Evolutionary conservation across 2,113 vertebrate genomes (phyloP).

Genomic region (Okapia johnstoni): DNA sequence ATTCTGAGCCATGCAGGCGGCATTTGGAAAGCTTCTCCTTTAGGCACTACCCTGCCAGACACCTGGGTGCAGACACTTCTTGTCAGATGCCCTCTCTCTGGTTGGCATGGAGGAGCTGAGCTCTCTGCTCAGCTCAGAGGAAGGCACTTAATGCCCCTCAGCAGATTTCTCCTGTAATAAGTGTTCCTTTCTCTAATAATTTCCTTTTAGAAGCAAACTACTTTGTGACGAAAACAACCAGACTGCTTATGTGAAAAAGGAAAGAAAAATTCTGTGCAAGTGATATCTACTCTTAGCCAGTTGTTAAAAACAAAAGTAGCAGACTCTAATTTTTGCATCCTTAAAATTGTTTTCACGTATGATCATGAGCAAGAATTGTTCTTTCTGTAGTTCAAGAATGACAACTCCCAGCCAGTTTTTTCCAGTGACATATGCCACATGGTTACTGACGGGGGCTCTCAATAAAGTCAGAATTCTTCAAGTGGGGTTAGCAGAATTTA

Average conservation of each 20-base stretch:
- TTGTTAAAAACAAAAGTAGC: neutral
- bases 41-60: rapidly evolving
- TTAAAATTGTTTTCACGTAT: neutral
- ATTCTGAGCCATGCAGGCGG: neutral
- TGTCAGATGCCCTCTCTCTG: neutral
- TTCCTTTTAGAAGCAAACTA: constrained; percentile 6
- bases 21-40: neutral
- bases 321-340: neutral
- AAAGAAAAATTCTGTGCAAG: neutral
- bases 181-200: neutral
- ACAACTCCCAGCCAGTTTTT: neutral
- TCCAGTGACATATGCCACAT: neutral
- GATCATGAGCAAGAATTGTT: neutral
- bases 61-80: neutral
- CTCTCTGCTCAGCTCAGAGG: neutral
- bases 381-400: neutral
- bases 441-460: constrained; percentile 8
- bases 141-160: no score
- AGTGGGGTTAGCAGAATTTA: constrained; percentile 27
- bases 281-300: neutral
- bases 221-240: neutral
- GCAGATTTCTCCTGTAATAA: neutral
- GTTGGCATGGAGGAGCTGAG: neutral
- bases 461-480: neutral
- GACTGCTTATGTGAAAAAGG: neutral